phyloP scores from a whole-genome alignment of 1,140 invertebrate genomes.

The Drosophila nigromelanica region DNA sequence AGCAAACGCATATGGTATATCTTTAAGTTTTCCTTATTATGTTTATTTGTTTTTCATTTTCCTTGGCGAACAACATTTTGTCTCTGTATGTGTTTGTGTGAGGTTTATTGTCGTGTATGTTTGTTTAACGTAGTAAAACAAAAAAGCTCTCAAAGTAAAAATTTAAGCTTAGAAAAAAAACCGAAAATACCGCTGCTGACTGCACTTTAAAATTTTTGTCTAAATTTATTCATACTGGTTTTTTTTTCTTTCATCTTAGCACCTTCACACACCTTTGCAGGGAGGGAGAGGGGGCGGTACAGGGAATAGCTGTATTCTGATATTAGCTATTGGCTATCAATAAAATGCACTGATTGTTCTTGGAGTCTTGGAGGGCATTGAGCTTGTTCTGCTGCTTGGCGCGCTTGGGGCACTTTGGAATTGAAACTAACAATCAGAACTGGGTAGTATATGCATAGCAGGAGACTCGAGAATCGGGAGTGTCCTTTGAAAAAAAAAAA shows the following conservation, averaged over 20 bases:
- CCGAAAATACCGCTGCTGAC: conserved; percentile 60
- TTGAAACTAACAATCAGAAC: conserved; percentile 16
- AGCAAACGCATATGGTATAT: conserved; percentile 50
- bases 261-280: conserved; percentile 39
- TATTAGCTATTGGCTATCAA: conserved; percentile 6
- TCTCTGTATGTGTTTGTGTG: conserved; percentile 36
- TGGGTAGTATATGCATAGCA: conserved; percentile 16
- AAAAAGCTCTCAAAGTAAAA: conserved; percentile 73
- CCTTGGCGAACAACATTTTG: conserved; percentile 43
- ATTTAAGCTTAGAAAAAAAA: conserved; percentile 51
- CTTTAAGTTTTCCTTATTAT: conserved; percentile 27
- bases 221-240: conserved; percentile 8
- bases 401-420: conserved; percentile 12
- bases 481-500: conserved; percentile 60
- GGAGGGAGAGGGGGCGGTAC: background rate
- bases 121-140: conserved; percentile 25
- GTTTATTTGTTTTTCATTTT: conserved; percentile 25
- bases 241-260: conserved; percentile 19
- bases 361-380: background rate
- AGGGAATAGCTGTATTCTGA: conserved; percentile 5
- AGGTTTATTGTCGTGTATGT: conserved; percentile 25
- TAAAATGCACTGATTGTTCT: conserved; percentile 13
- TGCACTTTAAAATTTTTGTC: conserved; percentile 44
- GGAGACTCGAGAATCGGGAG: conserved; percentile 44
- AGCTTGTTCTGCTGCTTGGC: conserved; percentile 11